Evolutionary conservation across 2,888 invertebrate species (phyloP).

Genomic region (Erynnis tages): DNA sequence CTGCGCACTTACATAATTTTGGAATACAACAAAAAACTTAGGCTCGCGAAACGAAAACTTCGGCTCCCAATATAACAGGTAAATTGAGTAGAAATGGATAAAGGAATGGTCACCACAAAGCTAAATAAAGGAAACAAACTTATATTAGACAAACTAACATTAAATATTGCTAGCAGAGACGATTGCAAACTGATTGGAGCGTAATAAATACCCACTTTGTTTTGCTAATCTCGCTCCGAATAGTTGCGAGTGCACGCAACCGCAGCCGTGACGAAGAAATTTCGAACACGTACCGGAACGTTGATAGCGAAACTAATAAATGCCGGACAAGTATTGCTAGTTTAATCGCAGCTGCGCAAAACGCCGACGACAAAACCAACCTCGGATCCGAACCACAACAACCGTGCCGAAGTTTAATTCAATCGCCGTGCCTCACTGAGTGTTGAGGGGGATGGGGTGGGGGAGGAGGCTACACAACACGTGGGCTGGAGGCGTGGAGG

Average conservation of each 20-base stretch:
- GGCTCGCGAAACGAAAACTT: too few relatives aligned
- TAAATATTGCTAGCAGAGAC: too few relatives aligned
- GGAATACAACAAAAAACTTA: too few relatives aligned
- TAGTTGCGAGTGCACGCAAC: slow-evolving; percentile 9
- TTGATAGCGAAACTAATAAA: slow-evolving; percentile 65
- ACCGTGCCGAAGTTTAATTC: slow-evolving; percentile 79
- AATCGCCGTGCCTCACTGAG: slow-evolving; percentile 71
- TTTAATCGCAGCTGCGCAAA: slow-evolving; percentile 76
- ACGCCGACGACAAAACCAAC: slow-evolving; percentile 72
- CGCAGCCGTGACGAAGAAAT: slow-evolving; percentile 11
- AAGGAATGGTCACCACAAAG: too few relatives aligned
- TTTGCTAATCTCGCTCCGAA: slow-evolving; percentile 2
- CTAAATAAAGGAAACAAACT: too few relatives aligned
- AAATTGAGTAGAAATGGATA: too few relatives aligned
- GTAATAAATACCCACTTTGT: neutral
- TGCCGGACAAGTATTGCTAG: slow-evolving; percentile 70
- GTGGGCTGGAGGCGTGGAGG: slow-evolving; percentile 30
- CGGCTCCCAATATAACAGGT: too few relatives aligned
- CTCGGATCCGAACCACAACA: slow-evolving; percentile 74
- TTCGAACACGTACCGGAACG: slow-evolving; percentile 38
- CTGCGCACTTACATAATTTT: too few relatives aligned
- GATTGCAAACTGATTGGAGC: neutral
- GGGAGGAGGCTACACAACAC: slow-evolving; percentile 8
- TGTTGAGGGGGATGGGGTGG: slow-evolving; percentile 38
- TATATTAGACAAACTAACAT: too few relatives aligned